Evolutionary conservation across 2,888 invertebrate genomes (phyloP), one percentile per base, ranked within the genome.

Genomic region (Hylaea fasciaria): DNA sequence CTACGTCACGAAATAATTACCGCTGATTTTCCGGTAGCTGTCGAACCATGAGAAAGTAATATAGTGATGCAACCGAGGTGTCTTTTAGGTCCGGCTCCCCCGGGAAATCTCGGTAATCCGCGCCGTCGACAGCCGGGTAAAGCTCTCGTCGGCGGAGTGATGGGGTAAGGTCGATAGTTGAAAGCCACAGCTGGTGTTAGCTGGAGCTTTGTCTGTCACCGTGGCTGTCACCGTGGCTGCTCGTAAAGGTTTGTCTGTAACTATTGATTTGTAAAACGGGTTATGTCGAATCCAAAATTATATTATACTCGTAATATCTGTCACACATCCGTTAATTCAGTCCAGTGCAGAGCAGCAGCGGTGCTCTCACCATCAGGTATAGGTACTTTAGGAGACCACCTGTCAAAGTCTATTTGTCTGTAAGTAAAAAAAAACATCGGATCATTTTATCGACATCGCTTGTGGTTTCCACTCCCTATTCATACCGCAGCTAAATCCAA

Each of bases 81-180:
- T 90, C 91, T 91, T 91, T 90, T 88, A 82, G 85, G 86, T 87
- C 85, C 83, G 83, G 81, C 78, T 83, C 91, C 89, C 91, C 72
- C 86, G 91, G 92, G 92, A 92, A 92, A 92, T 92, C 92, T 87
- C 89, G 79, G 87, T 92, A 91, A 92, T 89, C 92, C 91, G 82
- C 81, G 81, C 70, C 78, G 86, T 78, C 84, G 87, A 84, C 86
- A 80, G 78, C 82, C 82, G 80, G 70, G 81, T 87, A 88, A 89
- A 90, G 83, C 91, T 88, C 89, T 82, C 80, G 84, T 80, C 80
- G 82, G 77, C 73, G 54, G 80, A 85, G 87, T 70, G 86, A 63
- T 73, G 83, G 35, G 68, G 22, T 22, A 28, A 44, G 65, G 59
- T 65, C 66, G 56, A 56, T 45, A 45, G 4, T 8, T 1, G 44